phyloP scores from a whole-genome alignment of 2,888 invertebrate species.

The Isoperla grammatica region DNA sequence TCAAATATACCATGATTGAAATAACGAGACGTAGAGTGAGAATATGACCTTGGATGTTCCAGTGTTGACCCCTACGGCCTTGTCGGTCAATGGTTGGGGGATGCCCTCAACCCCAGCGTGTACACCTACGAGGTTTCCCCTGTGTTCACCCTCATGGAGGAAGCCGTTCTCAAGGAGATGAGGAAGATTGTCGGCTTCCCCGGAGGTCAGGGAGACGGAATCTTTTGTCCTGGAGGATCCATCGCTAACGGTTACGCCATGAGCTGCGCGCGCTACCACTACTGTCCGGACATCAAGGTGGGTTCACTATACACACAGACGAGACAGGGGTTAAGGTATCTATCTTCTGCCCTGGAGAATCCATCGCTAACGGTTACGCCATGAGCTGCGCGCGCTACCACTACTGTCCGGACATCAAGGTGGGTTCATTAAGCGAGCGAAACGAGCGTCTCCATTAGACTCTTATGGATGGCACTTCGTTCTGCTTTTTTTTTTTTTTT shows the following conservation, averaged over 20 bases:
- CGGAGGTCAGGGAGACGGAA: conserved; percentile 71
- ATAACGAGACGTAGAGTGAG: too few species aligned
- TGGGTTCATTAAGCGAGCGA: too few species aligned
- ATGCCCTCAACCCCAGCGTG: conserved; percentile 79
- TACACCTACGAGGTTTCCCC: conserved; percentile 89
- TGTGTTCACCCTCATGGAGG: conserved; percentile 83
- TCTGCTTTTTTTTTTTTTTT: too few species aligned
- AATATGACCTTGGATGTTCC: too few species aligned
- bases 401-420: conserved; percentile 69
- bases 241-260: conserved; percentile 90
- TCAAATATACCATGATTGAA: too few species aligned
- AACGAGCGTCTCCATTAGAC: too few species aligned
- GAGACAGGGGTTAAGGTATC: too few species aligned
- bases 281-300: conserved; percentile 70
- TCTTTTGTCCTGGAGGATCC: conserved; percentile 87
- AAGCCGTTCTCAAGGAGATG: conserved; percentile 73
- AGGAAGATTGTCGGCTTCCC: conserved; percentile 69
- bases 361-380: conserved; percentile 86
- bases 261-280: conserved; percentile 70
- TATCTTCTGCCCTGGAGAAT: conserved; percentile 88
- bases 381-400: conserved; percentile 76
- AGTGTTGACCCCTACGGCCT: conserved; percentile 75
- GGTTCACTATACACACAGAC: too few species aligned
- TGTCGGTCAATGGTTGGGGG: conserved; percentile 78
- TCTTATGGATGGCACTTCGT: too few species aligned